Percentiles rank a stretch among this genome's conserved stretches.
phyloP scores from a whole-genome alignment of 2,888 invertebrate genomes.

The Clunio marinus region DNA sequence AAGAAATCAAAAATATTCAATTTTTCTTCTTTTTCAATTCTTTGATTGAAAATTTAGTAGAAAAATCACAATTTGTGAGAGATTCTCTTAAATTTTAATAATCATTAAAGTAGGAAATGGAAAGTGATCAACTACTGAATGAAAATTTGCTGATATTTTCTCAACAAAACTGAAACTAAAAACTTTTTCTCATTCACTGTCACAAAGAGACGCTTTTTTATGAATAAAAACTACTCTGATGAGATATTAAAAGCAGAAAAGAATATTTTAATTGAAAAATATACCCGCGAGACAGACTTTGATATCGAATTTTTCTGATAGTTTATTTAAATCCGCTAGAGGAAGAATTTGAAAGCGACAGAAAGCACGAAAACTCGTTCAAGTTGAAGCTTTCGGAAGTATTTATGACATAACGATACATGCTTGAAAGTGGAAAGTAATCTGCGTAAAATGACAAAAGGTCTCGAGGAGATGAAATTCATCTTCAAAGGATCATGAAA shows the following conservation, averaged over 20 bases:
- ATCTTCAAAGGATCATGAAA: neutral
- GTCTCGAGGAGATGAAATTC: neutral
- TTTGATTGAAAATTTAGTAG: no score
- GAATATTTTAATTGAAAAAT: slow-evolving; percentile 37
- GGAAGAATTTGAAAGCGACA: neutral
- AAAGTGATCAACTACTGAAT: no score
- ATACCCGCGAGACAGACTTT: slow-evolving; percentile 29
- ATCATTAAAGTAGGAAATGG: no score
- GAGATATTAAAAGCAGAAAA: neutral
- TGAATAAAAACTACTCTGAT: neutral
- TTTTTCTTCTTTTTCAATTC: no score
- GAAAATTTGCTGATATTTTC: neutral
- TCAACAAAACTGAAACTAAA: neutral
- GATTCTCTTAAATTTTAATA: no score
- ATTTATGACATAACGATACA: slow-evolving; percentile 27
- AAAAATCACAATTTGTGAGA: no score
- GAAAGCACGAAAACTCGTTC: slow-evolving; percentile 1
- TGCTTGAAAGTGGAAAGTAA: slow-evolving; percentile 9
- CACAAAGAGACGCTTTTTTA: neutral
- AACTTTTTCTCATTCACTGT: neutral
- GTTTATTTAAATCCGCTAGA: slow-evolving; percentile 15
- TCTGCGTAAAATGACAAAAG: slow-evolving; percentile 32
- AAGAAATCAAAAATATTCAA: no score
- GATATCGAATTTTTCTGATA: slow-evolving; percentile 35
- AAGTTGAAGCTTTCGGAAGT: neutral